phyloP scores from a whole-genome alignment of 2,888 invertebrate species.

The Sinelater perroti region DNA sequence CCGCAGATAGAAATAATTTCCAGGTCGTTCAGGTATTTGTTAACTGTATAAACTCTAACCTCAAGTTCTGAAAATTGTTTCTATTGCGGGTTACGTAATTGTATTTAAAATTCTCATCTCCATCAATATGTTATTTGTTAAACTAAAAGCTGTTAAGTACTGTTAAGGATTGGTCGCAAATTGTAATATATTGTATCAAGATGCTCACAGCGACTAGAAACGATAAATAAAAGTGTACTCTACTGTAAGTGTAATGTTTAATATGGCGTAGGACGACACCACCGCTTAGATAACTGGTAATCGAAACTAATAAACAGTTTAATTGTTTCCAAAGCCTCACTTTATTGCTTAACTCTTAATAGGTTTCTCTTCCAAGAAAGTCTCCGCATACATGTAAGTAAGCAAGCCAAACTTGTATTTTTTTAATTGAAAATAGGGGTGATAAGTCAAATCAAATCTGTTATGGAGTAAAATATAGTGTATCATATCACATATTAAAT shows the following conservation, averaged over 20 bases:
- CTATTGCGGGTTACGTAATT: conserved; percentile 49
- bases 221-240: conserved; percentile 60
- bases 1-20: conserved; percentile 41
- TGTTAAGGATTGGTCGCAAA: conserved; percentile 62
- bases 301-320: conserved; percentile 18
- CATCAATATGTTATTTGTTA: conserved; percentile 63
- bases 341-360: too few relatives aligned
- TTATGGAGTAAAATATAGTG: too few relatives aligned
- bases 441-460: too few relatives aligned
- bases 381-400: too few relatives aligned
- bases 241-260: conserved; percentile 48
- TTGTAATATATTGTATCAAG: conserved; percentile 63
- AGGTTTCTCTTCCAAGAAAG: too few relatives aligned
- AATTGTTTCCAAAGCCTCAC: conserved; percentile 18
- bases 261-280: conserved; percentile 21
- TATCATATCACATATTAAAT: too few relatives aligned
- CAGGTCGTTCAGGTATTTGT: conserved; percentile 43
- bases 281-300: conserved; percentile 12
- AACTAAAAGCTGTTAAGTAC: conserved; percentile 63
- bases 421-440: too few relatives aligned
- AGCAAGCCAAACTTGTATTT: too few relatives aligned
- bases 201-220: conserved; percentile 61
- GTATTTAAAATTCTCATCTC: conserved; percentile 60
- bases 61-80: conserved; percentile 44
- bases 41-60: conserved; percentile 41